Evolutionary conservation across 2,888 invertebrate genomes (phyloP).

Genomic region (Clunio marinus): DNA sequence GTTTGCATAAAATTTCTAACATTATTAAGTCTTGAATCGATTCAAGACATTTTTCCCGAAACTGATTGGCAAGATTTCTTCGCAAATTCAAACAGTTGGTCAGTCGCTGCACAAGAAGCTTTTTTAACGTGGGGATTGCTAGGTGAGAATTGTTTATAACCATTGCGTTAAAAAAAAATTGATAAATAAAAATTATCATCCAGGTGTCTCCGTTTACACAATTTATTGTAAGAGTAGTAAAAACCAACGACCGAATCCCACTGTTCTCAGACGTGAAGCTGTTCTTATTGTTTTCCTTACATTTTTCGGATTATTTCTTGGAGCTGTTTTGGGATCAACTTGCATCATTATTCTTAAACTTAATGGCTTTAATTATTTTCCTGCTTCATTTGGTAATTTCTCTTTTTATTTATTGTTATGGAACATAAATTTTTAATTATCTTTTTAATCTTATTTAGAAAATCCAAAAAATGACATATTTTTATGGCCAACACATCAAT

Average conservation of each 20-base stretch:
- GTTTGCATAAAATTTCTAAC: constrained; percentile 47
- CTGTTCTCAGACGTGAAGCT: constrained; percentile 57
- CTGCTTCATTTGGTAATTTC: constrained; percentile 78
- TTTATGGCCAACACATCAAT: constrained; percentile 58
- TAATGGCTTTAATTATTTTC: constrained; percentile 69
- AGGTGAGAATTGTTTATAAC: constrained; percentile 4
- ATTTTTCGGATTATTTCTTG: constrained; percentile 66
- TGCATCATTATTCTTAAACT: constrained; percentile 74
- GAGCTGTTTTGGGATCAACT: constrained; percentile 76
- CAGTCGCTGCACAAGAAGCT: constrained; percentile 81
- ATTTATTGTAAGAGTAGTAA: constrained; percentile 47
- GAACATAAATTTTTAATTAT: constrained; percentile 40
- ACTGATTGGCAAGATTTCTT: constrained; percentile 83
- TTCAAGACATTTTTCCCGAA: constrained; percentile 65
- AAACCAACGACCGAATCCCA: constrained; percentile 11
- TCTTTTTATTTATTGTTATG: constrained; percentile 18
- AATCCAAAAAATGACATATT: constrained; percentile 66
- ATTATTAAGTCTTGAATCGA: constrained; percentile 45
- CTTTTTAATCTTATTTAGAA: constrained; percentile 55
- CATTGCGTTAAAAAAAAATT: background rate
- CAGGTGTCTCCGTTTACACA: constrained; percentile 49
- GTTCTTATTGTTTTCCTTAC: constrained; percentile 67
- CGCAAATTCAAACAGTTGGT: constrained; percentile 77
- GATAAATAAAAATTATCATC: background rate
- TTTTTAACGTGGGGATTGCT: constrained; percentile 85